Evolutionary conservation across 2,797 vertebrate species (phyloP).

Genomic region (Eurystomus glaucurus): DNA sequence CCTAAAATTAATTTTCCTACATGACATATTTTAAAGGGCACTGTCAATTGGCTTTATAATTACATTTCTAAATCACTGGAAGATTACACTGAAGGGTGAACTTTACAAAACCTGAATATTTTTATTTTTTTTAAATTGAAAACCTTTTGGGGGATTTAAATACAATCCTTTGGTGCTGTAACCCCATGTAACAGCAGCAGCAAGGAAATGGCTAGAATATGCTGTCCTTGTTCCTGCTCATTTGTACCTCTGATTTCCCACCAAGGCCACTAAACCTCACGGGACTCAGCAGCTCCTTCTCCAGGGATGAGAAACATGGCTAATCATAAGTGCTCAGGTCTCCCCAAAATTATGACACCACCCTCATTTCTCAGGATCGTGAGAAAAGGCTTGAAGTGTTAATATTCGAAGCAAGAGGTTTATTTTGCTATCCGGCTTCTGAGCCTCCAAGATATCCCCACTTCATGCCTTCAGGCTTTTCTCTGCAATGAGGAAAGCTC

Average conservation of each 20-base stretch:
- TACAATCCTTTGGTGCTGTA: conserved; percentile 25
- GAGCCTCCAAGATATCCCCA: conserved; percentile 45
- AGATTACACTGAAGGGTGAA: conserved; percentile 71
- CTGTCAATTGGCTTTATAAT: conserved; percentile 73
- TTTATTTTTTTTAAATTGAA: conserved; percentile 29
- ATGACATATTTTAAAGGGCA: conserved; percentile 76
- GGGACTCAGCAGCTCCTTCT: background rate
- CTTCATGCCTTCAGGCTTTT: conserved; percentile 70
- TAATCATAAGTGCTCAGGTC: background rate
- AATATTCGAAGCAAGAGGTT: conserved; percentile 48
- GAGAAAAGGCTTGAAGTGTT: conserved; percentile 45
- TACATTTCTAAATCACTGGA: conserved; percentile 71
- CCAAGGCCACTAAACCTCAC: background rate
- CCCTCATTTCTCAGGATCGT: background rate
- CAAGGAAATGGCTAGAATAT: background rate
- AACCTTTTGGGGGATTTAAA: conserved; percentile 65
- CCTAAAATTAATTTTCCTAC: conserved; percentile 71
- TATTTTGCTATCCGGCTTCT: conserved; percentile 34
- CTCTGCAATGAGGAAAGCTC: conserved; percentile 36
- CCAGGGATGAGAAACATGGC: background rate
- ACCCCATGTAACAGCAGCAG: conserved; percentile 14
- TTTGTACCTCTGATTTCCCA: conserved; percentile 23
- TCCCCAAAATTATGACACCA: conserved; percentile 3
- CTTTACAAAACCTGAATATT: conserved; percentile 70
- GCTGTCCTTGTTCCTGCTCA: background rate